phyloP scores from a whole-genome alignment of 2,797 vertebrate species.

The Dromococcyx pavoninus region DNA sequence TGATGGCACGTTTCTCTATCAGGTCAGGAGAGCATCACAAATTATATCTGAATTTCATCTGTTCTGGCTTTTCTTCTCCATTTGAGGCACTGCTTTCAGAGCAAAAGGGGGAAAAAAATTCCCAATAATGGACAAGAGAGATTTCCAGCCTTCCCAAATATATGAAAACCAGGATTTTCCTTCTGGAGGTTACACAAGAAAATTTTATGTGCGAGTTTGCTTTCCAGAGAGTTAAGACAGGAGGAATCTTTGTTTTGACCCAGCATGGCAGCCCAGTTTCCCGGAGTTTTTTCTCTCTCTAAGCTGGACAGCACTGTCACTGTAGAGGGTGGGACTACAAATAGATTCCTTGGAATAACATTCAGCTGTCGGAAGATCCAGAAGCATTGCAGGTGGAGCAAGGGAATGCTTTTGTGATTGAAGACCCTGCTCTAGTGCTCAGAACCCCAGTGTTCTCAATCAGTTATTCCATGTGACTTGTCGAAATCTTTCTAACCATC shows the following conservation, averaged over 20 bases:
- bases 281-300: background rate
- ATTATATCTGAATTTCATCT: background rate
- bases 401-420: background rate
- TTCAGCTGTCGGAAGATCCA: background rate
- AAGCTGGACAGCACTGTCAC: background rate
- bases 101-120: background rate
- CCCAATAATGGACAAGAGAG: background rate
- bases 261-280: background rate
- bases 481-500: background rate
- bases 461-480: background rate
- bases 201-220: fast-evolving
- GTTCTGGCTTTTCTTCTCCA: background rate
- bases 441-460: background rate
- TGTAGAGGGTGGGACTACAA: background rate
- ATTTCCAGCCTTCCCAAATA: background rate
- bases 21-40: background rate
- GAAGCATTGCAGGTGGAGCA: background rate
- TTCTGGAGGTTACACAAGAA: background rate
- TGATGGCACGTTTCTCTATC: background rate
- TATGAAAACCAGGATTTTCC: background rate
- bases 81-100: background rate
- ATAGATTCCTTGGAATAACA: background rate
- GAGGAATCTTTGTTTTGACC: background rate
- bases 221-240: background rate
- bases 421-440: background rate